Conservation (phyloP, 2,888 invertebrate species). For the Quadroppia sp. region DNA sequence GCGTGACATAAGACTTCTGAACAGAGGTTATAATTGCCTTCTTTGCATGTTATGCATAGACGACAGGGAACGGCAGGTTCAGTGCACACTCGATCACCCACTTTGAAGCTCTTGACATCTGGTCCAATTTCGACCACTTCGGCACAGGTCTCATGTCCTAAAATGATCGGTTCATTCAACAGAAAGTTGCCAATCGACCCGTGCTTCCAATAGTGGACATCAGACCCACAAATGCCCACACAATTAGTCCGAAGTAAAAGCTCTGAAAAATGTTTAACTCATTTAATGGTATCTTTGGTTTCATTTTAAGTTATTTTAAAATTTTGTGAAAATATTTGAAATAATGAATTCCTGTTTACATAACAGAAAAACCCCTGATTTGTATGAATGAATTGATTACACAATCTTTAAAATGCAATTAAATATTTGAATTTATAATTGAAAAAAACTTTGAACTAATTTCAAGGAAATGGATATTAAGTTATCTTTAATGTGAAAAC, state of each 20-base stretch:
- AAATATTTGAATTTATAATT: too few species aligned
- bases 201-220: constrained; percentile 82
- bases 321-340: not conserved
- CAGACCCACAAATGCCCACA: constrained; percentile 93
- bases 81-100: constrained; percentile 80
- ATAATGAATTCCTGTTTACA: too few species aligned
- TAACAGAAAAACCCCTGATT: too few species aligned
- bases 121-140: constrained; percentile 64
- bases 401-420: too few species aligned
- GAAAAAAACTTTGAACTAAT: too few species aligned
- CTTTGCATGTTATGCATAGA: constrained; percentile 75
- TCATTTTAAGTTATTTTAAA: too few species aligned
- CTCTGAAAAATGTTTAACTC: too few species aligned
- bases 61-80: constrained; percentile 91
- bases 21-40: constrained; percentile 86
- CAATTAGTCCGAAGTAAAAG: constrained; percentile 44
- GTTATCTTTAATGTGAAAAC: too few species aligned
- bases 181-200: constrained; percentile 84
- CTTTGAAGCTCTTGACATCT: constrained; percentile 57
- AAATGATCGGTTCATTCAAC: constrained; percentile 80
- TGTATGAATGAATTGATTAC: too few species aligned
- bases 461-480: too few species aligned
- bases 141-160: constrained; percentile 82
- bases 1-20: constrained; percentile 55
- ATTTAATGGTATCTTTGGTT: not conserved